A percentile compares a stretch with the other conserved stretches of the same genome.
Conservation (phyloP, 2,113 vertebrate genomes). For the Rhea americana region DNA sequence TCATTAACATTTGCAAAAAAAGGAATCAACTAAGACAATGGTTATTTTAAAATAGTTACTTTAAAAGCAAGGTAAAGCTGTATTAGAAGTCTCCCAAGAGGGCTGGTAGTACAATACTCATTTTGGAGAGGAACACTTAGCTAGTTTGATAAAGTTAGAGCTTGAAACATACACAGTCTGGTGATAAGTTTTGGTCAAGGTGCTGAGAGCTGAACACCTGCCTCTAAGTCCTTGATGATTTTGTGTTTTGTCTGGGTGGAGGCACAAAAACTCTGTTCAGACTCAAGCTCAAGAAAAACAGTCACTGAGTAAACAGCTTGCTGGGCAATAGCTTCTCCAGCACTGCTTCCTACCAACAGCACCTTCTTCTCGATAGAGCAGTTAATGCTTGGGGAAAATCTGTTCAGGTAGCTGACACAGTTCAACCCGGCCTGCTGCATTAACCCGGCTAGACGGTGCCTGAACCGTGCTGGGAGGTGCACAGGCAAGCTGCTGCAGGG, state of each 20-base stretch:
- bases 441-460: not conserved
- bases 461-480: too few species aligned
- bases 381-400: too few species aligned
- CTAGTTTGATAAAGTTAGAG: not conserved
- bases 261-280: not conserved
- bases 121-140: not conserved
- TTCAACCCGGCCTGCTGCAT: too few species aligned
- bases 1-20: not conserved
- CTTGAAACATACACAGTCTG: not conserved
- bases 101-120: not conserved
- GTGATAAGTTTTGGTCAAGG: rapidly evolving
- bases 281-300: not conserved
- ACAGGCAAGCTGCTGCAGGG: too few species aligned
- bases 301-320: too few species aligned
- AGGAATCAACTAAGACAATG: not conserved
- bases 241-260: not conserved
- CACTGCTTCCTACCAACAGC: not conserved
- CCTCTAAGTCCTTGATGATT: not conserved
- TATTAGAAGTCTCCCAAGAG: not conserved
- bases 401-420: too few species aligned
- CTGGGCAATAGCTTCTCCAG: too few species aligned
- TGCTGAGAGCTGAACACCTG: not conserved
- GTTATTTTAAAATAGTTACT: not conserved
- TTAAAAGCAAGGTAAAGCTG: not conserved
- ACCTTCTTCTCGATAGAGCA: not conserved